Evolutionary conservation across 2,888 invertebrate species (phyloP).

Genomic region (Eupelmus urozonus): DNA sequence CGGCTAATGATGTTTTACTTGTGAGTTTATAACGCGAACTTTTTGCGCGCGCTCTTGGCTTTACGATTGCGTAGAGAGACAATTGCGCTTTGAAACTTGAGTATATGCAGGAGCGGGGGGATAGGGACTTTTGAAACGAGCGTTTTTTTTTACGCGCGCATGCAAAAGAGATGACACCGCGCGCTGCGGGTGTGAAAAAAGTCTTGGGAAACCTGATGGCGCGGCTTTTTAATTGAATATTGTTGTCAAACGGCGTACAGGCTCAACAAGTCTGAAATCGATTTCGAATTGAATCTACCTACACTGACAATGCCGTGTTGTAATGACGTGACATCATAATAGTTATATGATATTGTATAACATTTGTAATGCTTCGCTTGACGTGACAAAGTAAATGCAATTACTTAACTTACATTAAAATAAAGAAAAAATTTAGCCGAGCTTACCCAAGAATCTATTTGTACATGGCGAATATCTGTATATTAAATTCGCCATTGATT

Average conservation of each 20-base stretch:
- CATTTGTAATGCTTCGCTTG: neutral
- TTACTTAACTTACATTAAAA: neutral
- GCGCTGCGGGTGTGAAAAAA: neutral
- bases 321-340: slow-evolving; percentile 25
- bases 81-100: slow-evolving; percentile 14
- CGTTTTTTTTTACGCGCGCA: neutral
- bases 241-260: neutral
- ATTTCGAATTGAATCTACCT: slow-evolving; percentile 19
- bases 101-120: too few species aligned
- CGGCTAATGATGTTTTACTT: slow-evolving; percentile 41
- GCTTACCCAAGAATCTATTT: too few species aligned
- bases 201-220: neutral
- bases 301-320: neutral
- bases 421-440: neutral
- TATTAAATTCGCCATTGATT: neutral
- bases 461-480: neutral
- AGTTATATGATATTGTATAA: slow-evolving; percentile 19
- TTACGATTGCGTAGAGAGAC: slow-evolving; percentile 24
- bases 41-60: slow-evolving; percentile 32
- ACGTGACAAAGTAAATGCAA: slow-evolving; percentile 10
- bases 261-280: neutral
- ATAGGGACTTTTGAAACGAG: slow-evolving; percentile 6
- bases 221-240: slow-evolving; percentile 26
- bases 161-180: neutral
- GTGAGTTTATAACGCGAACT: slow-evolving; percentile 19